Base-by-base conservation (phyloP, 2,888 invertebrate species). In the Andrena praecox region DNA sequence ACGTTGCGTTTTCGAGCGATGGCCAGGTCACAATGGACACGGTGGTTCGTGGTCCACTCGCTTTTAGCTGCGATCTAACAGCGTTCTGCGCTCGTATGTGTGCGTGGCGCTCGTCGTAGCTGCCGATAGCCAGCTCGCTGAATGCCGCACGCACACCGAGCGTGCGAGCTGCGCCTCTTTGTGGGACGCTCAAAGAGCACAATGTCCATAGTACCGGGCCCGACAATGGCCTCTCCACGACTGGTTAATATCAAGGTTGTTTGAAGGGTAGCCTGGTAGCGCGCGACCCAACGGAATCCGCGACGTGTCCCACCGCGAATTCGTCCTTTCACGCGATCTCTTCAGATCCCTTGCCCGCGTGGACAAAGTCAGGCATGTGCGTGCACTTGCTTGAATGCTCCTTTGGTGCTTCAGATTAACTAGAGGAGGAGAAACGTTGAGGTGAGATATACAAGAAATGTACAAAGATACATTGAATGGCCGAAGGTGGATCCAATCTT, bases 211-310 rank as follows among this genome's bases (percentile, higher is more conserved):
- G 91, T 91, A 84, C 86, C 74, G 79, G 73, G 42, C 84, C 56
- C 88, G 89, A 92, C 92, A 92, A 92, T 92, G 89, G 91, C 82
- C 90, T 87, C 89, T 91, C 88, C 87, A 89, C 91, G 86, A 90
- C 90, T 91, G 91, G 89, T 92, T 92, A 91, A 92, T 91, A 91
- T 92, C 91, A 92, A 92, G 92, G 92, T 91, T 91, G 89, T 89
- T 89, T 89, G 88, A 90, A 91, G 91, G 90, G 90, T 91, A 89
- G 88, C 87, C 89, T 82, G 80, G 62, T 80, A 81, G 82, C 76
- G 70, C 73, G 74, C 73, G 79, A 69, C 60, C 67, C 48, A 72
- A 68, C 81, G 72, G 73, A 79, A 82, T 56, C 64, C 82, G 86
- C 86, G 71, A 69, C 31, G 6, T 12, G 63, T 42, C 20, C 8